Evolutionary conservation across 2,888 invertebrate genomes (phyloP), one percentile per base, ranked within the genome.

Genomic region (Keiferia lycopersicella): DNA sequence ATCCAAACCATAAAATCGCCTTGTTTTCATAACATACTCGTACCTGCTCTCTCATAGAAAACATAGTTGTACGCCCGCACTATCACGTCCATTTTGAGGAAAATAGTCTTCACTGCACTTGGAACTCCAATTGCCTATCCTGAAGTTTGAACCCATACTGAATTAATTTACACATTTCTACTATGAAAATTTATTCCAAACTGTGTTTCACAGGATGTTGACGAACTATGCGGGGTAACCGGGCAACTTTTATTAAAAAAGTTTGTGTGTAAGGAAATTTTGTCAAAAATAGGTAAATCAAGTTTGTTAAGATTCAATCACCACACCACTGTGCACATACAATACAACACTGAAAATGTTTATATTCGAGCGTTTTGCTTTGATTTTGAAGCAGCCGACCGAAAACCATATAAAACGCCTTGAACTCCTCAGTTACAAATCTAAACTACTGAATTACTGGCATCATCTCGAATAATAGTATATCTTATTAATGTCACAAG

Each of bases 21-120:
- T 34, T 34, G 34, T 34, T 34, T 34, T 10, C 34, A 34, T 34
- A 26, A 26, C 26, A 22, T 56, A 56, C 7, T 12, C 26, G 75
- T 83, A 92, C 92, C 92, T 80, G 88, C 85, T 75, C 80, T 79
- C 68, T 91, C 88, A 70, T 86, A 83, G 71, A 92, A 88, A 22
- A 91, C 70, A 18, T 72, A 70, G 67, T 88, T 71, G 74, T 92
- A 91, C 26, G 75, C 75, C 69, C 73, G 71, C 58, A 66, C 66
- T 26, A 86, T 71, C 4, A 64, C 66, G 59, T 88, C 88, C 90
- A 89, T 89, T 66, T 74, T 71, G 50, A 39, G 45, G 45, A 48
- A 65, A 34, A 65, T 62, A 26, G 20, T 30, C 11, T 53, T n/a
- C 53, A 53, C 22, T 53, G 14, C 53, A 53, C 53, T 53, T 53